phyloP scores from a whole-genome alignment of 2,113 vertebrate genomes.

The Elaphurus davidianus region DNA sequence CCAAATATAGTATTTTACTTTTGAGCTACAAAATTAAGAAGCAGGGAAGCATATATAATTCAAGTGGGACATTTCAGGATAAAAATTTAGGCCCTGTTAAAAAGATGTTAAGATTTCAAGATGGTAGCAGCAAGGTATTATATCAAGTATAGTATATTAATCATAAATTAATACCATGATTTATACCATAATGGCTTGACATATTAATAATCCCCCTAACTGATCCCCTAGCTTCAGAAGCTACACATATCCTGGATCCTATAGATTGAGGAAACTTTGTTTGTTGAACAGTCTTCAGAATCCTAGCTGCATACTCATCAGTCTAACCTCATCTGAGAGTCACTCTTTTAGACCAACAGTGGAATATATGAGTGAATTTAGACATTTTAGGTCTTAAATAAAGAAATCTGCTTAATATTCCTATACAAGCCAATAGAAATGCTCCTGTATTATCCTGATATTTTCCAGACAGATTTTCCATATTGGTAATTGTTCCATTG shows the following conservation, averaged over 20 bases:
- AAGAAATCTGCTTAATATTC: background rate
- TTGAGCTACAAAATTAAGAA: background rate
- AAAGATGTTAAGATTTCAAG: background rate
- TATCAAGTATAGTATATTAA: background rate
- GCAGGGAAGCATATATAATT: background rate
- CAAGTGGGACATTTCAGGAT: background rate
- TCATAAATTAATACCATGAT: background rate
- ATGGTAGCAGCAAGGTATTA: background rate
- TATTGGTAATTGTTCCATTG: background rate
- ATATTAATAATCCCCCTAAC: background rate
- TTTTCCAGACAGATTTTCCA: background rate
- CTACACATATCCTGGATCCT: background rate
- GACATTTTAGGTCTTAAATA: background rate
- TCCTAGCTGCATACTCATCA: background rate
- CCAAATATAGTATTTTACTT: background rate
- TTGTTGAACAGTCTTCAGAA: background rate
- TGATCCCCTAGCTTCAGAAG: background rate
- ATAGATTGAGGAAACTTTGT: background rate
- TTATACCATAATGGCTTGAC: background rate
- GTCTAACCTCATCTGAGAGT: background rate
- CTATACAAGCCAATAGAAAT: background rate
- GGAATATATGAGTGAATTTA: background rate
- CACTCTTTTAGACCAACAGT: background rate
- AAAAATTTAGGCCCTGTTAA: background rate
- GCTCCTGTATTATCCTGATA: background rate